Evolutionary conservation across 1,140 invertebrate genomes (phyloP).

Genomic region (Neuroterus valhalla): DNA sequence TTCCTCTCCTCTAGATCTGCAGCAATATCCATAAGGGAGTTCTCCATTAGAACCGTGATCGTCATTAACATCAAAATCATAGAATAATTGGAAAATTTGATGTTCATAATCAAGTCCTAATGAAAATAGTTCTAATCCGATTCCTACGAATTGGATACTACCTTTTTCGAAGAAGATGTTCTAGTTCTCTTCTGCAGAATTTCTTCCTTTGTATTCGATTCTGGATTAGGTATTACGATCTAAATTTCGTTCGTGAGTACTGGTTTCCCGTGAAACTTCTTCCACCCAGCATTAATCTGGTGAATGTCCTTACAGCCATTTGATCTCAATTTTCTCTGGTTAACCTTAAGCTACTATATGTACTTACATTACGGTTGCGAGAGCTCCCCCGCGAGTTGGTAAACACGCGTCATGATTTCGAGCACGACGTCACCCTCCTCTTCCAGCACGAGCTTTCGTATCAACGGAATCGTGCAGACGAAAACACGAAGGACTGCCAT

Average conservation of each 20-base stretch:
- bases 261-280: constrained; percentile 3
- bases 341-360: constrained; percentile 27
- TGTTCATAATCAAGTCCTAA: too few relatives aligned
- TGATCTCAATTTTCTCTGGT: constrained; percentile 14
- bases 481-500: constrained; percentile 43
- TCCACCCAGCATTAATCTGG: background rate
- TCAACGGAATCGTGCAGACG: constrained; percentile 42
- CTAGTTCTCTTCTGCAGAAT: too few relatives aligned
- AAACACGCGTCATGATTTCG: constrained; percentile 25
- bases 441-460: constrained; percentile 41
- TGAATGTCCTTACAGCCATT: constrained; percentile 25
- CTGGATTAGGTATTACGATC: too few relatives aligned
- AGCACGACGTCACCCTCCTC: constrained; percentile 24
- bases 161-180: too few relatives aligned
- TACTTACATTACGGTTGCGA: constrained; percentile 6
- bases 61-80: too few relatives aligned
- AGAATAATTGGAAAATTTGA: too few relatives aligned
- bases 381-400: background rate
- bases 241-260: background rate
- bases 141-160: too few relatives aligned
- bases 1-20: too few relatives aligned
- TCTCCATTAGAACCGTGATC: too few relatives aligned
- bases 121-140: too few relatives aligned
- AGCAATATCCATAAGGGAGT: too few relatives aligned
- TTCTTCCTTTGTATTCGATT: too few relatives aligned